These are phyloP conservation scores for Nymphalis io DNA, from an alignment of 1,140 invertebrate genomes.

Conservation along the genomic window DNA sequence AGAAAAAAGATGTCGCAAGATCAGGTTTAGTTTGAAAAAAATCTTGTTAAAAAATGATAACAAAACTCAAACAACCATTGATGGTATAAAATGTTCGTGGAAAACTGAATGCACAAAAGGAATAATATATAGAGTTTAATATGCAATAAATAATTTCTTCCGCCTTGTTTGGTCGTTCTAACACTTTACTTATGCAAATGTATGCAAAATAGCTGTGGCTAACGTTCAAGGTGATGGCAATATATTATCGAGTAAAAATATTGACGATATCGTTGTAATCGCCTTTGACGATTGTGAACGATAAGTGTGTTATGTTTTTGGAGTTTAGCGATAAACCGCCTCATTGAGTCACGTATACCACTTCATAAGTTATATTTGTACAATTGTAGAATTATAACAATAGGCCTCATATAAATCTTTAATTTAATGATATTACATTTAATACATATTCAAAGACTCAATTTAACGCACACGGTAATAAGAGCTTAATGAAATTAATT, in stretches of 20 bases:
- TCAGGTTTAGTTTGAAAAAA: not conserved
- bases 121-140: slow-evolving; percentile 22
- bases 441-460: not conserved
- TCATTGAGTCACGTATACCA: slow-evolving; percentile 76
- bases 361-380: slow-evolving; percentile 46
- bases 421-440: not conserved
- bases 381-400: slow-evolving; percentile 22
- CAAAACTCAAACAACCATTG: slow-evolving; percentile 8
- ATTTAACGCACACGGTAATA: not conserved
- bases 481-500: no score
- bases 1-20: slow-evolving; percentile 5
- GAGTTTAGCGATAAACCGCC: slow-evolving; percentile 61
- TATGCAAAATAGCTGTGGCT: slow-evolving; percentile 49
- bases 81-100: not conserved
- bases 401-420: not conserved
- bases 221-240: slow-evolving; percentile 67
- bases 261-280: slow-evolving; percentile 47
- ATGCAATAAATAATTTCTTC: slow-evolving; percentile 37
- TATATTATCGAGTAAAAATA: slow-evolving; percentile 61
- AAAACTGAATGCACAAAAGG: slow-evolving; percentile 6
- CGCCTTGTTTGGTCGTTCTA: slow-evolving; percentile 33
- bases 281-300: slow-evolving; percentile 60
- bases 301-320: slow-evolving; percentile 70
- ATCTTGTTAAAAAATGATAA: not conserved
- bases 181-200: slow-evolving; percentile 39